phyloP scores from a whole-genome alignment of 2,797 vertebrate species.

The Catostomus latipinnis region DNA sequence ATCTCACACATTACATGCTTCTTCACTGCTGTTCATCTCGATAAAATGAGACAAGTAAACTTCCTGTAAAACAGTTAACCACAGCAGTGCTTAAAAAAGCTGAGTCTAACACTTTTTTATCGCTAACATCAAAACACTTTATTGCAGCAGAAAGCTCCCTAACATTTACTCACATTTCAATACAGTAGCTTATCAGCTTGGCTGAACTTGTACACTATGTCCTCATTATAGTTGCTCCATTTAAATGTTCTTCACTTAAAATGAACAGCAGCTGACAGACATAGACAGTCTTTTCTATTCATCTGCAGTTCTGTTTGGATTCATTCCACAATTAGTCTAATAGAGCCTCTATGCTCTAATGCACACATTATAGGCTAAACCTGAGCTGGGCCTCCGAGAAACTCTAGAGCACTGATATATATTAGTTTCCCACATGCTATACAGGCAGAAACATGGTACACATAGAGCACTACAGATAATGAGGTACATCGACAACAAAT shows the following conservation, averaged over 20 bases:
- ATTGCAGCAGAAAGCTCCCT: not conserved
- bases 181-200: not conserved
- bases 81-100: constrained; percentile 7
- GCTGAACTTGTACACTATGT: not conserved
- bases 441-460: constrained; percentile 24
- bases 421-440: constrained; percentile 34
- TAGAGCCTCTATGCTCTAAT: constrained; percentile 61
- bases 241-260: constrained; percentile 4
- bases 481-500: not conserved
- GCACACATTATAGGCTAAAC: constrained; percentile 50
- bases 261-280: constrained; percentile 13
- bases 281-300: constrained; percentile 44
- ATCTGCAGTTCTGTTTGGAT: constrained; percentile 37
- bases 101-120: constrained; percentile 17
- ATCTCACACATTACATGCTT: not conserved
- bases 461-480: constrained; percentile 5
- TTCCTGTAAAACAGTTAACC: constrained; percentile 28
- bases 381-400: constrained; percentile 54
- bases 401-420: constrained; percentile 54
- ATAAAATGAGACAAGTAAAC: constrained; percentile 3
- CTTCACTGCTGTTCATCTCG: not conserved
- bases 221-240: not conserved
- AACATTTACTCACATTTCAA: not conserved
- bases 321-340: constrained; percentile 66
- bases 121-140: not conserved